phyloP scores from a whole-genome alignment of 2,888 invertebrate genomes.

The Noctua pronuba region DNA sequence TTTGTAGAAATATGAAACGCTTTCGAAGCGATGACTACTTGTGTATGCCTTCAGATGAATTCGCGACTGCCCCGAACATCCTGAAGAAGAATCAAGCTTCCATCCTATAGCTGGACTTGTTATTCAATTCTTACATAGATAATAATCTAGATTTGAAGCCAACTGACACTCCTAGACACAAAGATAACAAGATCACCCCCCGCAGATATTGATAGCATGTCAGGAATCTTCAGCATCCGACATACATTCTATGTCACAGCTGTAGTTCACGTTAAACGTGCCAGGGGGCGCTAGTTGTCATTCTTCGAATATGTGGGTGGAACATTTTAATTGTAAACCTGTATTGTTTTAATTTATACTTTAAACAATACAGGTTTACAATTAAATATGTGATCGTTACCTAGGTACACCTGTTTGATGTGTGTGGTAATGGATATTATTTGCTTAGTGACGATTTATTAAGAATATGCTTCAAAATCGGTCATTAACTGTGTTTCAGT shows the following conservation, averaged over 20 bases:
- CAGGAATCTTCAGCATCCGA: conserved; percentile 9
- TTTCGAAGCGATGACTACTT: background rate
- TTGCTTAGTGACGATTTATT: too few relatives aligned
- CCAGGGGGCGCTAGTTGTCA: conserved; percentile 51
- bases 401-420: conserved; percentile 1
- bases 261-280: conserved; percentile 43
- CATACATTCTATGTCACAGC: conserved; percentile 36
- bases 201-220: conserved; percentile 10
- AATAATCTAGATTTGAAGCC: background rate
- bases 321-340: conserved; percentile 39
- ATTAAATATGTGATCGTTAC: background rate
- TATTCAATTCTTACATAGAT: background rate
- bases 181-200: conserved; percentile 44
- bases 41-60: background rate
- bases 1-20: background rate
- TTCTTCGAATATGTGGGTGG: conserved; percentile 10
- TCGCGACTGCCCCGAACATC: too few relatives aligned
- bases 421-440: too few relatives aligned
- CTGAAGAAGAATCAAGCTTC: too few relatives aligned
- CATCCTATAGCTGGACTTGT: background rate
- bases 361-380: background rate
- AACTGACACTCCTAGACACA: conserved; percentile 39
- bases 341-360: conserved; percentile 10
- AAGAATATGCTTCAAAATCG: background rate
- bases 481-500: background rate